These are phyloP conservation scores for Lathamus discolor DNA, from an alignment of 2,113 vertebrate species.

Conservation along the genomic window DNA sequence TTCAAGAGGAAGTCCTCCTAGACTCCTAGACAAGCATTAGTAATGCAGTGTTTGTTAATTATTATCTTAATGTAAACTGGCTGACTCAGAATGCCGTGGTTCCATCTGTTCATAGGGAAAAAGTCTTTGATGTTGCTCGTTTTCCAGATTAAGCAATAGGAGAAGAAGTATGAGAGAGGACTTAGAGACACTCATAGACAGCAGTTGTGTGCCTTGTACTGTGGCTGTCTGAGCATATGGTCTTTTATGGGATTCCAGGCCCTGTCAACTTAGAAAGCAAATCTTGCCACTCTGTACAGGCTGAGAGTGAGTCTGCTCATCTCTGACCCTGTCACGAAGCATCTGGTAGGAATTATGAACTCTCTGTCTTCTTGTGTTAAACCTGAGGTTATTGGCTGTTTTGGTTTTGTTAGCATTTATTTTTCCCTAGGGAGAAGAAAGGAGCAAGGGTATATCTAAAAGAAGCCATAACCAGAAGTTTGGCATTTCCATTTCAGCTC, in stretches of 20 bases:
- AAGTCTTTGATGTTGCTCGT: neutral
- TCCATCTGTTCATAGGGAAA: neutral
- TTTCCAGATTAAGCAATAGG: neutral
- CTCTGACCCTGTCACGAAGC: slow-evolving; percentile 1
- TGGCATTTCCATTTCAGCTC: neutral
- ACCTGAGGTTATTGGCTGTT: slow-evolving; percentile 21
- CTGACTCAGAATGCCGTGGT: neutral
- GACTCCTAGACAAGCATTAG: neutral
- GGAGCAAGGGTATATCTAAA: neutral
- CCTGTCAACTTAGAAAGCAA: neutral
- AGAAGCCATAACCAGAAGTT: neutral
- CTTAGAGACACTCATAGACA: neutral
- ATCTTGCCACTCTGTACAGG: neutral
- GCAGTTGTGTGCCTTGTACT: neutral
- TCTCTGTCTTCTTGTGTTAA: neutral
- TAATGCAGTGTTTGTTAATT: neutral
- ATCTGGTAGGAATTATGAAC: slow-evolving; percentile 45
- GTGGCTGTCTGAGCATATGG: neutral
- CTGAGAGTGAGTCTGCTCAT: neutral
- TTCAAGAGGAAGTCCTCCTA: neutral
- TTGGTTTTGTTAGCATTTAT: neutral
- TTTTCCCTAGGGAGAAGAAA: neutral
- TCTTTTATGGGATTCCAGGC: neutral
- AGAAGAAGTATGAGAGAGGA: neutral
- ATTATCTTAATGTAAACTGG: neutral